Evolutionary conservation across 2,888 invertebrate genomes (phyloP), one percentile per base, ranked within the genome.

Genomic region (Apotomis capreana): DNA sequence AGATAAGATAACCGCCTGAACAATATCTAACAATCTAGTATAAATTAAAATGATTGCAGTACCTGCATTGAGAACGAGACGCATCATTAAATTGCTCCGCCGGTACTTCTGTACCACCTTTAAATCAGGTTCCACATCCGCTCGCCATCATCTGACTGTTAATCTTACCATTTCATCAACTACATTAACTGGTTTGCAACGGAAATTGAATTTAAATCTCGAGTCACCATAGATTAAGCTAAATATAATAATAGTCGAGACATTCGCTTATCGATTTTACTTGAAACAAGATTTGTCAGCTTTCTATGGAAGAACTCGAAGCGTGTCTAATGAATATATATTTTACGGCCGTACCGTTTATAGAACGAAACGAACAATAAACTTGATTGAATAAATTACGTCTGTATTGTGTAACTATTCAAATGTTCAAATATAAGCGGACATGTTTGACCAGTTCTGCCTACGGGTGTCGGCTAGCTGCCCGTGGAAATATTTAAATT

Each of bases 121-220:
- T 68, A 52, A 72, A 72, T 59, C 72, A 68, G 72, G 72, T 72
- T 72, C 58, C 37, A 68, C 72, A 59, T 72, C 72, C 72, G 72
- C 36, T 72, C 72, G 52, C 72, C 63, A 72, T 62, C 72, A 63
- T 68, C 68, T 71, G 62, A 63, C 68, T 68, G 54, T 60, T 65
- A 68, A 74, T 70, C 75, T 71, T 72, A 69, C 59, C 68, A 70
- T 74, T 72, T 59, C 72, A 63, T 72, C 68, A 74, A 59, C 37
- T 62, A 49, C 15, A 15, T 58, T 46, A 63, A 65, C 65, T 67
- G 70, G 69, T 76, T 76, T 69, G 68, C 67, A 68, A 63, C 69
- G 64, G 69, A 72, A 72, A 75, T 74, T 70, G 61, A 57, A 69
- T 65, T 44, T 70, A 46, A 70, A 63, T 51, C 69, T 52, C 13